Evolutionary conservation across 2,888 invertebrate genomes (phyloP), one percentile per base, ranked within the genome.

Genomic region (Clitarchus hookeri): DNA sequence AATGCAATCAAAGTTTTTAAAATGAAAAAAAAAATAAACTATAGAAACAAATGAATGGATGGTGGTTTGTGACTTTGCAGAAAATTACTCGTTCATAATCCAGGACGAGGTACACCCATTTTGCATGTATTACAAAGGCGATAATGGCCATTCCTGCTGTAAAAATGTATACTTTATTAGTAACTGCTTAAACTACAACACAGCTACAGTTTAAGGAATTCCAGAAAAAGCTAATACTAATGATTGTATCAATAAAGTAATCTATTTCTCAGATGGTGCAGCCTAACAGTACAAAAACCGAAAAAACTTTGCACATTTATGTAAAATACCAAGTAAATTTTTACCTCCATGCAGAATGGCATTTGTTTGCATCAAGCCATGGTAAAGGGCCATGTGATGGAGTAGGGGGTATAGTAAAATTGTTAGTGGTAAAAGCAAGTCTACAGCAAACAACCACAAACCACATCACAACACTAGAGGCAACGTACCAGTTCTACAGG

Each of bases 361-460:
- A 65, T 65, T n/a, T 36, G 0, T 65, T 65, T 65, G 23, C 65
- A 16, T 65, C 65, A 65, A 65, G 65, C 16, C 65, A 65, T 23
- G 65, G n/a, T 53, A 65, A 65, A 65, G 65, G 65, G n/a, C 65
- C 65, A 65, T 65, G 65, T 65, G 65, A 65, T 65, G 65, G 65
- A n/a, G n/a, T 23, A 65, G 19, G 65, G 6, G 65, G 65, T 65
- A 23, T 19, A 23, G 65, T 65, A 23, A 65, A 65, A 65, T 19
- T 6, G 65, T 65, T 65, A 65, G 65, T 65, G 65, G 65, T 23
- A 65, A n/a, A 65, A 65, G 23, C 8, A 65, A 65, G 65, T 65
- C 65, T 65, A 65, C 65, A 65, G 65, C 65, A 23, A 65, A 65
- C 65, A 16, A 65, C 65, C 65, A 65, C 65, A 65, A 65, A 65